These are phyloP conservation scores for Vanessa cardui DNA, from an alignment of 2,888 invertebrate genomes.

Conservation along the genomic window DNA sequence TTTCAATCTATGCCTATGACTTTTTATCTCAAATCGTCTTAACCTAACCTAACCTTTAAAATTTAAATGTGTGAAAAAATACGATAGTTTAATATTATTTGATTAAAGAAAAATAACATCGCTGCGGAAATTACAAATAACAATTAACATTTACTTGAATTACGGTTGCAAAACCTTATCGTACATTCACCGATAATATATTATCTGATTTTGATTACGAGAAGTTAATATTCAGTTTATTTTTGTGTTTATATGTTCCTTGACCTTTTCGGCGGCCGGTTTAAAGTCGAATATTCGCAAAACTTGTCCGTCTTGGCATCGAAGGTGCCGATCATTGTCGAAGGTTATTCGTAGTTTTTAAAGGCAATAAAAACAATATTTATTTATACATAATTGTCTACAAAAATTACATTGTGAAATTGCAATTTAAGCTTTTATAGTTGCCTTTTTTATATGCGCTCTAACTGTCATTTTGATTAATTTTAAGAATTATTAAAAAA, in stretches of 20 bases:
- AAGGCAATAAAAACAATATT: neutral
- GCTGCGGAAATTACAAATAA: conserved; percentile 3
- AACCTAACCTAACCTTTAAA: too few species aligned
- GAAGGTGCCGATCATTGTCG: conserved; percentile 57
- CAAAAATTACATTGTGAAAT: too few species aligned
- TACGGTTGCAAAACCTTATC: conserved; percentile 52
- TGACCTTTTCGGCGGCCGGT: conserved; percentile 47
- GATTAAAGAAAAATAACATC: too few species aligned
- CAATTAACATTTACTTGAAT: neutral
- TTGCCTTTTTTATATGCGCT: too few species aligned
- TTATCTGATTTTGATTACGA: conserved; percentile 50
- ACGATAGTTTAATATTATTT: too few species aligned
- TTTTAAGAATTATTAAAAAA: too few species aligned
- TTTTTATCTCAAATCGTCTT: too few species aligned
- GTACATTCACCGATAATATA: conserved; percentile 56
- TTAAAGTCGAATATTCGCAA: conserved; percentile 60
- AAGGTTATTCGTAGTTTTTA: conserved; percentile 50
- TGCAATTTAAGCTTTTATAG: neutral
- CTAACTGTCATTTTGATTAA: too few species aligned
- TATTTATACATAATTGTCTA: neutral
- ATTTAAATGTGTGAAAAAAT: too few species aligned
- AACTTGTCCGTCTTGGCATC: conserved; percentile 63
- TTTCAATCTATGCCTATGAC: too few species aligned
- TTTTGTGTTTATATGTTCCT: conserved; percentile 59
- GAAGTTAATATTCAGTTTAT: conserved; percentile 42